phyloP scores from a whole-genome alignment of 2,888 invertebrate genomes.

The Rhodophaea formosa region DNA sequence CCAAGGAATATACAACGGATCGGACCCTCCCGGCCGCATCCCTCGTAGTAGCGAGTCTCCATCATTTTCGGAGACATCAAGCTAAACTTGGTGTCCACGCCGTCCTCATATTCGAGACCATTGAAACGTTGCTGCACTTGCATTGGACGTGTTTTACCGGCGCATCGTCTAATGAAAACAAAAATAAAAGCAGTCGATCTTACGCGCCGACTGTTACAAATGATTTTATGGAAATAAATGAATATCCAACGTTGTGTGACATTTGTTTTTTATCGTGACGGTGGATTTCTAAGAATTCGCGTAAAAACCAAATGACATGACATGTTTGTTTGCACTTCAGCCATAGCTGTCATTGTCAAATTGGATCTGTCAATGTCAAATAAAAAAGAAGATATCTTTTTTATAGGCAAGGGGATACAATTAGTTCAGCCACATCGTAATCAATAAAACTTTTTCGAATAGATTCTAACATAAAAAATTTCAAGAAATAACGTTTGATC shows the following conservation, averaged over 20 bases:
- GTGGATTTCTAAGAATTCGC: conserved; percentile 5
- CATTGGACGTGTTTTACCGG: conserved; percentile 37
- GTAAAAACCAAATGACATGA: background rate
- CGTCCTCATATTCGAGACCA: conserved; percentile 40
- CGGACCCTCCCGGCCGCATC: conserved; percentile 86
- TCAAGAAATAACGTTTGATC: too few species aligned
- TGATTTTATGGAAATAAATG: background rate
- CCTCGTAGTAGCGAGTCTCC: conserved; percentile 81
- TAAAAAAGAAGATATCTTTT: too few species aligned
- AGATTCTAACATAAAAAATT: too few species aligned
- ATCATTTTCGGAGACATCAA: conserved; percentile 56
- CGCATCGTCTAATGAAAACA: conserved; percentile 33
- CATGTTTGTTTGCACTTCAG: background rate
- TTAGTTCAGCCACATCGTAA: too few species aligned
- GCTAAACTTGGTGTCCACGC: conserved; percentile 38
- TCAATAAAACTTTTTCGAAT: too few species aligned
- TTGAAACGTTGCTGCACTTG: conserved; percentile 39
- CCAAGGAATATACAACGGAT: conserved; percentile 92
- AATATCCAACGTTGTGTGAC: background rate
- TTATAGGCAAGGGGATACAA: too few species aligned
- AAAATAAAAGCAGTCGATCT: background rate
- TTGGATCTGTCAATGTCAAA: background rate
- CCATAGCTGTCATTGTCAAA: background rate
- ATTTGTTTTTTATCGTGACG: conserved; percentile 1
- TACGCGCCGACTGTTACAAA: background rate